Evolutionary conservation across 2,888 invertebrate species (phyloP), one percentile per base, ranked within the genome.

Genomic region (Chelonus formosanus): DNA sequence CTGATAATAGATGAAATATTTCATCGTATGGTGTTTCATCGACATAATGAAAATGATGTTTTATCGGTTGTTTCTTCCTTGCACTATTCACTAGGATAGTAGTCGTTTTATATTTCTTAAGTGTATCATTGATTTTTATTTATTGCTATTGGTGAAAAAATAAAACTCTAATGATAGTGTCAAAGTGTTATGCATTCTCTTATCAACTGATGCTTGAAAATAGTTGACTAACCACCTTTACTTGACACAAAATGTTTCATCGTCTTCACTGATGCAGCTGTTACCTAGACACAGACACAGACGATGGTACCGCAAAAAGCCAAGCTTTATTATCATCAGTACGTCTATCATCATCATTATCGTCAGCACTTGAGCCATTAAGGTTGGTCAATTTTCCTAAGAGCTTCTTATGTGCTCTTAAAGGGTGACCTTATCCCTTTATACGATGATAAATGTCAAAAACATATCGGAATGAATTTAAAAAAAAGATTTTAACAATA

Each of bases 321-420:
- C 10, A 7, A 36, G 31, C 43, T 63, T 67, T 67, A 67, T 67
- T 69, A 67, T 65, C 63, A 70, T 70, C 62, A 68, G 44, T 52
- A 67, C 71, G 74, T 74, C 75, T 74, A 74, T 76, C 75, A 77
- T 78, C 69, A 68, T 75, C 74, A 78, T 77, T 78, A 78, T 77
- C 76, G 75, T 66, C 71, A 62, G 72, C 73, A 71, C 72, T 74
- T 73, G 68, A 32, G 54, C 50, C 63, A 78, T 76, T 75, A 75
- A 70, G 75, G 71, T 74, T 70, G 75, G 76, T 75, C 78, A 78
- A 78, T 79, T 78, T 78, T 77, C 74, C 74, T 77, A 75, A 77
- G 76, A 76, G 78, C 74, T 68, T 72, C 34, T 31, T 47, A 32
- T 35, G 10, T 65, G 60, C 44, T 53, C 63, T 3, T 34, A 60